These are phyloP conservation scores for Chrysotoxum bicinctum DNA, from an alignment of 2,888 invertebrate genomes.

Conservation along the genomic window DNA sequence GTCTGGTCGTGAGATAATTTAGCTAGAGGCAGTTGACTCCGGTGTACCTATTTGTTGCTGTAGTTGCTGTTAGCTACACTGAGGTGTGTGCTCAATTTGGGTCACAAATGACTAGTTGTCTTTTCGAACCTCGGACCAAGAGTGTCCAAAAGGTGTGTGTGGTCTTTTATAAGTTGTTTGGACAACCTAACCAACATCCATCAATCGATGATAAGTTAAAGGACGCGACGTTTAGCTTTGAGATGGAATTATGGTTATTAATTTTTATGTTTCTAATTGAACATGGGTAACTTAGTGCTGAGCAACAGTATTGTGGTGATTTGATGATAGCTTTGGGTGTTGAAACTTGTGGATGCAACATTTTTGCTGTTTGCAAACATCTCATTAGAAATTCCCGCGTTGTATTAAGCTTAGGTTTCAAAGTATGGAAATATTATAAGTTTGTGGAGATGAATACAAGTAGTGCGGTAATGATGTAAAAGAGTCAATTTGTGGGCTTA, in stretches of 20 bases:
- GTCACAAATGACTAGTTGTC: conserved; percentile 57
- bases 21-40: conserved; percentile 35
- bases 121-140: not conserved
- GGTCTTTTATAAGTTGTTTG: conserved; percentile 35
- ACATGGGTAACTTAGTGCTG: conserved; percentile 1
- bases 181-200: not conserved
- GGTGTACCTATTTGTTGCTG: not conserved
- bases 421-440: not conserved
- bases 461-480: not conserved
- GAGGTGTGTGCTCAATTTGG: conserved; percentile 45
- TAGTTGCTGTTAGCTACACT: not conserved
- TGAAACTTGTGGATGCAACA: conserved; percentile 25
- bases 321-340: conserved; percentile 35
- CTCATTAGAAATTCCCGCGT: not conserved
- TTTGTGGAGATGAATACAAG: not conserved
- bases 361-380: conserved; percentile 18
- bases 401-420: not conserved
- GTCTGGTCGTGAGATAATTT: conserved; percentile 69
- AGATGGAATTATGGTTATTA: conserved; percentile 58
- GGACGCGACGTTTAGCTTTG: conserved; percentile 21
- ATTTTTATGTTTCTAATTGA: conserved; percentile 21
- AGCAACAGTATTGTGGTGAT: conserved; percentile 16
- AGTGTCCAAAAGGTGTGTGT: conserved; percentile 22
- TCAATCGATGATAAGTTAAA: conserved; percentile 27
- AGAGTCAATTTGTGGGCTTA: not conserved